Evolutionary conservation across 1,140 invertebrate genomes (phyloP), one percentile per base, ranked within the genome.

Genomic region (Phocides pigmalion): DNA sequence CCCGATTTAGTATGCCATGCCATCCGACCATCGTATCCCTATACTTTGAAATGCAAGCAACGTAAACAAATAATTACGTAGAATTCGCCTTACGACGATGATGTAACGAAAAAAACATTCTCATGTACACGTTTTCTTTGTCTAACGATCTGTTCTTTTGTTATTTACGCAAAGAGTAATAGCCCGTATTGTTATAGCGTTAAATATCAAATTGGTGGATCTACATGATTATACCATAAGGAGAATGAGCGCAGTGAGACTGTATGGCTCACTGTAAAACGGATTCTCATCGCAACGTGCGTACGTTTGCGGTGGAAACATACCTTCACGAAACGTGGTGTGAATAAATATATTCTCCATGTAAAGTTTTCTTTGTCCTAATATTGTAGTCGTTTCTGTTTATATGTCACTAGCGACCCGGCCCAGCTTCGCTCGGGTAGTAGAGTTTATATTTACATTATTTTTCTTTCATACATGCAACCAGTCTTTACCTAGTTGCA

Each of bases 1-100:
- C 14, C 15, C 22, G 4, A 0, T 32, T 58, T 58, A 58, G 54
- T 58, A 58, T 58, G 39, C 54, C 54, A 58, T 58, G 39, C 54
- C 54, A 44, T 19, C 54, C 39, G 39, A 16, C 32, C 15, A 3
- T 50, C 53, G 22, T 16, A 16, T 46, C 35, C 54, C 25, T 22
- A 32, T 58, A 32, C 32, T 67, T 63, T 61, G 54, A 66, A 76
- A 28, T 74, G 66, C 74, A 69, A 44, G 39, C n/a, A 56, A 62
- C 67, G 72, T 72, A 64, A 54, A 58, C 54, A 46, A 46, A 14
- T 68, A 65, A 72, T 77, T 74, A 74, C 75, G 58, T 53, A 41
- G 70, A 76, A 73, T 54, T 58, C 22, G 41, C 54, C 19, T 12
- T 58, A 15, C 22, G 20, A 17, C 12, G 37, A 42, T 70, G 66